Evolutionary conservation across 1,140 invertebrate species (phyloP), one percentile per base, ranked within the genome.

Genomic region (Panagrolaimus sp.): DNA sequence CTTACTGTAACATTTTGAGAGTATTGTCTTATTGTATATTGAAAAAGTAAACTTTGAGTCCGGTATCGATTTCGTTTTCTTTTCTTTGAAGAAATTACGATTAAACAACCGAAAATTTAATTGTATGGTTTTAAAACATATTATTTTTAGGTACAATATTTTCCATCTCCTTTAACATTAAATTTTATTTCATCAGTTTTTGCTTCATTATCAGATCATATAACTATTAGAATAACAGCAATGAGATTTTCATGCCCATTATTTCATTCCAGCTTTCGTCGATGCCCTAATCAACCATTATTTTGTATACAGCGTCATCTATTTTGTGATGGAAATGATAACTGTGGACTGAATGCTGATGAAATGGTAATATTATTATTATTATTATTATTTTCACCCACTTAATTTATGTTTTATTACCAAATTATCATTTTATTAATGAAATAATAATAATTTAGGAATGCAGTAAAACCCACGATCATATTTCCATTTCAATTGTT

Each of bases 271-370:
- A 20, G n/a, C 1, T 73, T 69, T 48, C 63, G 66, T 11, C 67
- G 48, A 63, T 73, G 71, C 63, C 71, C 71, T 23, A 73, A 73
- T 62, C 73, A 74, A 9, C 73, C 45, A 42, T 42, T 74, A 16
- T 66, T 73, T 31, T 73, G 71, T 46, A 71, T 73, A 42, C 42
- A 67, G 1, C 31, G 71, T 11, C 20, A 25, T 9, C 43, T 73
- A n/a, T 73, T 73, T 63, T 73, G 71, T 48, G 73, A 73, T 70
- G 48, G 51, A 14, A 46, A 72, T 20, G 71, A 73, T 44, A 73
- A 73, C 48, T 73, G 71, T 65, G 71, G 71, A 7, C 13, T 73
- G 61, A 25, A 25, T 57, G 51, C 20, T 25, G 51, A 27, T 20
- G 31, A 38, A 38, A 38, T 38, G 31, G 31, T 38, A 38, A 38